Evolutionary conservation across 2,797 vertebrate genomes (phyloP), one percentile per base, ranked within the genome.

Genomic region (Sebastes ruberrimus): DNA sequence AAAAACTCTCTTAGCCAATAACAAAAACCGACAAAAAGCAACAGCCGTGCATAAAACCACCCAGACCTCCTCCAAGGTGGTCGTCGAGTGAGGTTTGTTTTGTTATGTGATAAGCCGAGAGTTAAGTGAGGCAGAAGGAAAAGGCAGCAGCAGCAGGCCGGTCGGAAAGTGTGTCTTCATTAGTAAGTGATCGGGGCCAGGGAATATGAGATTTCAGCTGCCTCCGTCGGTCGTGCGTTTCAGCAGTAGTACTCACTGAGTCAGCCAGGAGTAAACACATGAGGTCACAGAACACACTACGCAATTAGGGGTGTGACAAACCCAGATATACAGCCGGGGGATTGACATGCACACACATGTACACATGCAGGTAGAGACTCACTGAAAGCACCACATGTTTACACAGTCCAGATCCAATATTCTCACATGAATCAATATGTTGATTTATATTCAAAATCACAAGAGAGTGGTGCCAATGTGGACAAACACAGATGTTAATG

Each of bases 231-330:
- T 69, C 76, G 71, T 82, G 88, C 83, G 85, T 83, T 90, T 88
- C 86, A 89, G 90, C 91, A 85, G 89, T 83, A 88, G 90, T 89
- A 64, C 87, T 91, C 84, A 82, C 63, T 82, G 92, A 94, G 82
- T 86, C 88, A 86, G 74, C 84, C 86, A 25, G 84, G 84, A 73
- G 90, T 93, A 94, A 95, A 95, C 93, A 95, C 87, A 93, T 93
- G 93, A 95, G 90, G 90, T 95, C 92, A 95, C 83, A 90, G 78
- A 90, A 93, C 81, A 90, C 84, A 86, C 80, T 38, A 65, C 25
- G 78, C 86, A 92, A 89, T 92, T 89, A 90, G 71, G 86, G 80
- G 78, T 85, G 89, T 86, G 89, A 94, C 92, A 89, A 89, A 91
- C 78, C 84, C 80, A 92, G 87, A 94, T 83, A 89, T 82, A 90